Evolutionary conservation across 2,797 vertebrate genomes (phyloP).

Genomic region (Erithacus rubecula): DNA sequence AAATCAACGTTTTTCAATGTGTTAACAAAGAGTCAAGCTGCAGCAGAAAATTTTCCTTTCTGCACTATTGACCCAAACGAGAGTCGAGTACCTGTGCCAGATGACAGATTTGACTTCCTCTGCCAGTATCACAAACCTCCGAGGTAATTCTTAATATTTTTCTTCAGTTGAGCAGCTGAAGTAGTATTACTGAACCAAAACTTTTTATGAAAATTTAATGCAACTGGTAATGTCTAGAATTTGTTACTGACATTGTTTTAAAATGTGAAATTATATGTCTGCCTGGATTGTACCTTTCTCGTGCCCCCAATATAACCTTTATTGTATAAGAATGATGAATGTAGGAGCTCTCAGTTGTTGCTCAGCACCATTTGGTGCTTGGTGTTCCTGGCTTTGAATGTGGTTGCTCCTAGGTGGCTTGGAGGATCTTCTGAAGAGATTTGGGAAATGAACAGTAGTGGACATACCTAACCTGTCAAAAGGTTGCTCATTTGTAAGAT

Average conservation of each 20-base stretch:
- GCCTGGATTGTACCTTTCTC: background rate
- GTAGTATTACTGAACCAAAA: background rate
- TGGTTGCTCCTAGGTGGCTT: background rate
- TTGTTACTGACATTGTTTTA: background rate
- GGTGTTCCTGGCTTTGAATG: background rate
- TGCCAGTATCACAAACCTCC: slow-evolving; percentile 91
- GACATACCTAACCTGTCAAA: background rate
- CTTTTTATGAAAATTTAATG: background rate
- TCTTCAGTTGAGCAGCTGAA: background rate
- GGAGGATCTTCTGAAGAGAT: background rate
- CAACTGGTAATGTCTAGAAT: background rate
- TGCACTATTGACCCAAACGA: slow-evolving; percentile 97
- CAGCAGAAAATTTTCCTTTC: slow-evolving; percentile 95
- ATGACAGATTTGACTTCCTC: slow-evolving; percentile 92
- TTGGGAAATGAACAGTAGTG: background rate
- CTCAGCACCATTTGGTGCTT: background rate
- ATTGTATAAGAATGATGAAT: background rate
- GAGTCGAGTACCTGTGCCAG: slow-evolving; percentile 93
- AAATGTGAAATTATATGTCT: background rate
- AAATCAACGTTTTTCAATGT: slow-evolving; percentile 96
- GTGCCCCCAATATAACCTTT: fast-evolving
- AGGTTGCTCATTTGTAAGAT: background rate
- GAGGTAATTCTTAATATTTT: slow-evolving; percentile 79
- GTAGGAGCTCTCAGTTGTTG: background rate
- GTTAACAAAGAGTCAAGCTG: slow-evolving; percentile 90